phyloP scores from a whole-genome alignment of 2,113 vertebrate species.

The Desmodus rotundus region DNA sequence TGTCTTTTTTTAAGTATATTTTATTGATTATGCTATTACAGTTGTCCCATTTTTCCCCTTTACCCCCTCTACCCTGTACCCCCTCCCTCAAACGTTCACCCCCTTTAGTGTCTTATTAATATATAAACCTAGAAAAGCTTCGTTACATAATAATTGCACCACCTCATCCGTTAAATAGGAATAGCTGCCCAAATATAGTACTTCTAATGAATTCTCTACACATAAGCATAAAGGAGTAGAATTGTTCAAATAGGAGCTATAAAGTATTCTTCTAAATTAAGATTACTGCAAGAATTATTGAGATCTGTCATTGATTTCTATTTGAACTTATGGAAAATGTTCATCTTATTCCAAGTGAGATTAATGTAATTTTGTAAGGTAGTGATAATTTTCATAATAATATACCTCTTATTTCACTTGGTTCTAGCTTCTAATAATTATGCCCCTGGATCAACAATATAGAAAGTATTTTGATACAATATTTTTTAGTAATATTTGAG shows the following conservation, averaged over 20 bases:
- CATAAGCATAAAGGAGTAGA: not conserved
- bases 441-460: not conserved
- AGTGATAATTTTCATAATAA: not conserved
- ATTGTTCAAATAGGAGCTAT: not conserved
- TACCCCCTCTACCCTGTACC: no score
- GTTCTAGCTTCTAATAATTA: not conserved
- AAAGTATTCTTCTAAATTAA: not conserved
- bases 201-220: not conserved
- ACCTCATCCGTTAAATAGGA: not conserved
- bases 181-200: not conserved
- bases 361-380: slow-evolving; percentile 1
- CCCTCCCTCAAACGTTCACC: no score
- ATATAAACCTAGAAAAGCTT: not conserved
- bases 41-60: no score
- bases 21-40: no score
- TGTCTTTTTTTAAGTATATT: no score
- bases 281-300: not conserved
- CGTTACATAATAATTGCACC: not conserved
- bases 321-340: not conserved
- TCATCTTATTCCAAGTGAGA: slow-evolving; percentile 25
- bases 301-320: not conserved
- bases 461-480: slow-evolving; percentile 8
- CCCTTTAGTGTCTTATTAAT: not conserved
- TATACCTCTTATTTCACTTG: not conserved
- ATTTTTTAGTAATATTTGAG: not conserved